Evolutionary conservation across 2,113 vertebrate species (phyloP).

Genomic region (Chrysochloris asiatica): DNA sequence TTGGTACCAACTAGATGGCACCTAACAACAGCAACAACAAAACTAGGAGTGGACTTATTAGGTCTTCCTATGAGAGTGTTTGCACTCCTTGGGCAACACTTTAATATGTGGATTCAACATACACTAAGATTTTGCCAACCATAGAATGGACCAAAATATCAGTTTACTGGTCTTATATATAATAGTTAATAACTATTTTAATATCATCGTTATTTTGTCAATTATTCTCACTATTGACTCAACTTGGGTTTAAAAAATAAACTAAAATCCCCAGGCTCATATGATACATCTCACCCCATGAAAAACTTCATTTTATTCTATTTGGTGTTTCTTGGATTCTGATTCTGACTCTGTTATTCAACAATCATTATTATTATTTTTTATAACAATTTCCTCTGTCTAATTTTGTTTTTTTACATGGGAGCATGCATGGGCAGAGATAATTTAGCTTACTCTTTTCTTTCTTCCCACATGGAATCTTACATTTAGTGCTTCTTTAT

Average conservation of each 20-base stretch:
- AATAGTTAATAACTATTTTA: not conserved
- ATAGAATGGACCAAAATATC: not conserved
- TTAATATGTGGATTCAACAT: not conserved
- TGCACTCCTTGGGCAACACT: not conserved
- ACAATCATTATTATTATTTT: not conserved
- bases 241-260: not conserved
- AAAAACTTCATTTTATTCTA: not conserved
- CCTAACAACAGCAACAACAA: too few species aligned
- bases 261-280: not conserved
- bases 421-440: not conserved
- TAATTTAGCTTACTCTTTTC: not conserved
- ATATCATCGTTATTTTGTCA: conserved; percentile 14
- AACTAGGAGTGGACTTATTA: too few species aligned
- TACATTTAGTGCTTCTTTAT: not conserved
- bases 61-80: not conserved
- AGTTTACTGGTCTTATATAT: not conserved
- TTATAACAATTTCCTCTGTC: not conserved
- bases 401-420: not conserved
- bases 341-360: not conserved
- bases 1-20: too few species aligned
- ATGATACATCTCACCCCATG: not conserved
- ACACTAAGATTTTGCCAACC: not conserved
- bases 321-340: not conserved
- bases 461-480: not conserved
- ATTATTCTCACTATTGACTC: not conserved